Conservation (phyloP, 1,140 invertebrate species). For the Gerris buenoi region DNA sequence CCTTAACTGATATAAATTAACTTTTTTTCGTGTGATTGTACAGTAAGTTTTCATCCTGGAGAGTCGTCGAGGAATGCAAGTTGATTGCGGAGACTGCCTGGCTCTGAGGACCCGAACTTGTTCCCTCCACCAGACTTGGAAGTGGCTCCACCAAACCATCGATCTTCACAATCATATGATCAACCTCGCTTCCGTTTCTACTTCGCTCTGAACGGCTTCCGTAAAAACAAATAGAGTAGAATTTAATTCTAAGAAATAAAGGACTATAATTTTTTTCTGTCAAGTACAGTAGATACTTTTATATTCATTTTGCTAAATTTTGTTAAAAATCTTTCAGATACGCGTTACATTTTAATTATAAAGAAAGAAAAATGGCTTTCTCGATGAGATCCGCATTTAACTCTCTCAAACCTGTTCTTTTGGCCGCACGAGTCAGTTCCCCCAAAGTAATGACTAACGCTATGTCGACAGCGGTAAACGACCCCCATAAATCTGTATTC, state of each 20-base stretch:
- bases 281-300: not conserved
- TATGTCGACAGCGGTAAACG: constrained; percentile 26
- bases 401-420: not conserved
- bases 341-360: not conserved
- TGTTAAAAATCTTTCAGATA: not conserved
- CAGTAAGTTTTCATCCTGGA: constrained; percentile 34
- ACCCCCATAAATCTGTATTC: constrained; percentile 66
- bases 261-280: not conserved
- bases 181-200: constrained; percentile 42
- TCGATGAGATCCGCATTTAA: constrained; percentile 1
- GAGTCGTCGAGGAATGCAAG: constrained; percentile 57
- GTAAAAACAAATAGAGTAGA: not conserved
- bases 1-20: too few species aligned
- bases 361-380: constrained; percentile 6
- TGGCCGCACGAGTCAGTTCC: not conserved
- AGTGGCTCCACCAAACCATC: constrained; percentile 80
- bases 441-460: not conserved
- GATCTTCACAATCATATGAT: constrained; percentile 72
- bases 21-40: too few species aligned
- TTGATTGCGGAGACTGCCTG: constrained; percentile 64
- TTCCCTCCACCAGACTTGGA: constrained; percentile 71
- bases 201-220: constrained; percentile 11
- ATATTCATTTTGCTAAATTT: too few species aligned
- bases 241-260: constrained; percentile 3
- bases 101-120: constrained; percentile 66